Percentiles rank a stretch among this genome's conserved stretches.
phyloP scores from a whole-genome alignment of 1,140 invertebrate species.

The Gerris buenoi region DNA sequence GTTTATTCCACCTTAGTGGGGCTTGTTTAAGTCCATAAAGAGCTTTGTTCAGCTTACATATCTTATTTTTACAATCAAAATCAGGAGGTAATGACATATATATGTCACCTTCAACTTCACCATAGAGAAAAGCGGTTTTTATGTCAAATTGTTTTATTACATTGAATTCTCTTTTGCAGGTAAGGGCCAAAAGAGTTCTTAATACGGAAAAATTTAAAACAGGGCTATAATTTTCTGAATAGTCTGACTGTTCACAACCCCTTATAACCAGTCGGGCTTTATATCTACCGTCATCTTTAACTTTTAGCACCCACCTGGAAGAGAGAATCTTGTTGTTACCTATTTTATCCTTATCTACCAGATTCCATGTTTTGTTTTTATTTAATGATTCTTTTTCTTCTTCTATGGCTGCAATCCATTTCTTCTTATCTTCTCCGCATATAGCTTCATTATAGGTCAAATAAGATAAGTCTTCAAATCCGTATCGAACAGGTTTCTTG shows the following conservation, averaged over 20 bases:
- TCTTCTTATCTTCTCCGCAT: background rate
- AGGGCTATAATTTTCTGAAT: background rate
- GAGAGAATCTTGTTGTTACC: background rate
- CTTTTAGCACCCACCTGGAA: background rate
- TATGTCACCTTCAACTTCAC: background rate
- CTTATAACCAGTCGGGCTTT: background rate
- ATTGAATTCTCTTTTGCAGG: background rate
- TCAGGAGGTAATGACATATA: background rate
- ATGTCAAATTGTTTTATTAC: background rate
- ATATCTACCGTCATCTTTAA: background rate
- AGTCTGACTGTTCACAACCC: background rate
- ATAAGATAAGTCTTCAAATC: background rate
- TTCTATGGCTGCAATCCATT: background rate
- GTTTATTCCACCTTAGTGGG: background rate
- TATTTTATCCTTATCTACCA: background rate
- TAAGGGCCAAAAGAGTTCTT: background rate
- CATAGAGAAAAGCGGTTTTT: background rate
- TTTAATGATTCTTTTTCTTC: background rate
- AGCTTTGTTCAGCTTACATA: background rate
- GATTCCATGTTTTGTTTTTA: background rate
- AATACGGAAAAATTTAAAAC: background rate
- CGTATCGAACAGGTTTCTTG: background rate
- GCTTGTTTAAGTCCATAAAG: background rate
- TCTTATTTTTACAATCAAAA: background rate
- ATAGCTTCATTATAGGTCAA: background rate